Percentiles rank a stretch among this genome's conserved stretches.
These are phyloP conservation scores for Aegithalos caudatus DNA, from an alignment of 2,113 vertebrate genomes.

Conservation along the genomic window DNA sequence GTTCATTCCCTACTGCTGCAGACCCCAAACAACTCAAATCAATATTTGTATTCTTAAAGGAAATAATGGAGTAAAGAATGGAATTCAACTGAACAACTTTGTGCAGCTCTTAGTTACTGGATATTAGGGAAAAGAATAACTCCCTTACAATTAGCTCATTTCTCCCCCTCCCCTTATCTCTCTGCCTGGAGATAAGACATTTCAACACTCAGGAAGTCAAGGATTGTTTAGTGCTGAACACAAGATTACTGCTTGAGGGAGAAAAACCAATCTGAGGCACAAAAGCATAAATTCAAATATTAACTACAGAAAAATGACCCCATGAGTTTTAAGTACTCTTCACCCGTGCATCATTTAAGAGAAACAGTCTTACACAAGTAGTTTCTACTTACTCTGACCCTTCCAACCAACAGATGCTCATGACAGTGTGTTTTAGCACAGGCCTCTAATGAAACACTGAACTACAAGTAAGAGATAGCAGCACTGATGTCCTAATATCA, in stretches of 20 bases:
- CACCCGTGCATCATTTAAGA: not conserved
- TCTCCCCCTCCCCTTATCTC: not conserved
- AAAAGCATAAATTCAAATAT: not conserved
- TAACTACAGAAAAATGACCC: not conserved
- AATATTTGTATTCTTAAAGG: not conserved
- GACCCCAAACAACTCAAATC: not conserved
- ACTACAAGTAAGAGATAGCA: not conserved
- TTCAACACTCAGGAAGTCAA: not conserved
- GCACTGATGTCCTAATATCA: rapidly evolving
- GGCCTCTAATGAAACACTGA: not conserved
- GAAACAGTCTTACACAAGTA: not conserved
- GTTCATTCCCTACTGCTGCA: not conserved
- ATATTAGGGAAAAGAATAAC: not conserved
- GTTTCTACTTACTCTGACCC: not conserved
- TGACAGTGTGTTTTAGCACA: not conserved
- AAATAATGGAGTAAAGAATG: not conserved
- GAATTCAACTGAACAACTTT: not conserved
- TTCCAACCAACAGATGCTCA: not conserved
- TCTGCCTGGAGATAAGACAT: not conserved
- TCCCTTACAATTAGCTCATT: not conserved
- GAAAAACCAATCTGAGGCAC: not conserved
- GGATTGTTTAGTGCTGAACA: not conserved
- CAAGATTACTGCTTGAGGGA: not conserved
- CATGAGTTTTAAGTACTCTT: not conserved
- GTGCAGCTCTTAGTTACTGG: not conserved